These are phyloP conservation scores for Enteromius unitaeniatus DNA, from an alignment of 2,797 vertebrate genomes.

Conservation along the genomic window DNA sequence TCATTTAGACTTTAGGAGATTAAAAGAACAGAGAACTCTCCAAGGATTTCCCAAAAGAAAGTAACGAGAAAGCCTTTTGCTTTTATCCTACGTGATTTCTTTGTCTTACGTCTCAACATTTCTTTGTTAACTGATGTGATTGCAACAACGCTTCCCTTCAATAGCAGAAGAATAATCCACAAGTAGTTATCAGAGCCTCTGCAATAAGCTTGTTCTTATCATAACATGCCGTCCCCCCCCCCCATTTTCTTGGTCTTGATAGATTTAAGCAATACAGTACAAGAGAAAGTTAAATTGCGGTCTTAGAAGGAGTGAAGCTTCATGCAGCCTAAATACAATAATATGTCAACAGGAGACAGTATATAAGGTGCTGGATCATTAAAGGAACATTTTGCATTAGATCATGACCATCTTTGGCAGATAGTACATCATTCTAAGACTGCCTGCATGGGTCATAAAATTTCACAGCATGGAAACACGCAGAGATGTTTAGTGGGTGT, in stretches of 20 bases:
- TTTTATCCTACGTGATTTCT: constrained; percentile 54
- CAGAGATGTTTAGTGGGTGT: constrained; percentile 37
- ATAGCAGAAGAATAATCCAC: constrained; percentile 55
- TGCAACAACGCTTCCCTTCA: constrained; percentile 27
- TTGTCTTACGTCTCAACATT: constrained; percentile 45
- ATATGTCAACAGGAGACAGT: constrained; percentile 21
- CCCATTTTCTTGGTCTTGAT: constrained; percentile 36
- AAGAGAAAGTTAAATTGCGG: constrained; percentile 6
- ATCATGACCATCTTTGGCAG: constrained; percentile 31
- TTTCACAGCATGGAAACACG: constrained; percentile 41
- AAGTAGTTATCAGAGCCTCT: constrained; percentile 55
- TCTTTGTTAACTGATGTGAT: constrained; percentile 12
- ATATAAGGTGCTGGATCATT: constrained; percentile 35
- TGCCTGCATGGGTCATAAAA: constrained; percentile 45
- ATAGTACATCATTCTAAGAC: constrained; percentile 35
- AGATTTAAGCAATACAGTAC: constrained; percentile 12
- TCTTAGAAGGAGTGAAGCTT: constrained; percentile 11
- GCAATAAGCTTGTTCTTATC: constrained; percentile 50
- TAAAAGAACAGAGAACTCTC: constrained; percentile 39
- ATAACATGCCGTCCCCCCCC: constrained; percentile 23
- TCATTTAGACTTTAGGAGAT: constrained; percentile 30
- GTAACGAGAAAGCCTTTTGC: constrained; percentile 46
- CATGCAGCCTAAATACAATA: constrained; percentile 17
- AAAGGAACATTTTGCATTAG: constrained; percentile 30
- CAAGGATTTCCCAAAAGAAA: constrained; percentile 52